These are phyloP conservation scores for Mastomys natalensis DNA, from an alignment of 2,113 vertebrate species.

Conservation along the genomic window DNA sequence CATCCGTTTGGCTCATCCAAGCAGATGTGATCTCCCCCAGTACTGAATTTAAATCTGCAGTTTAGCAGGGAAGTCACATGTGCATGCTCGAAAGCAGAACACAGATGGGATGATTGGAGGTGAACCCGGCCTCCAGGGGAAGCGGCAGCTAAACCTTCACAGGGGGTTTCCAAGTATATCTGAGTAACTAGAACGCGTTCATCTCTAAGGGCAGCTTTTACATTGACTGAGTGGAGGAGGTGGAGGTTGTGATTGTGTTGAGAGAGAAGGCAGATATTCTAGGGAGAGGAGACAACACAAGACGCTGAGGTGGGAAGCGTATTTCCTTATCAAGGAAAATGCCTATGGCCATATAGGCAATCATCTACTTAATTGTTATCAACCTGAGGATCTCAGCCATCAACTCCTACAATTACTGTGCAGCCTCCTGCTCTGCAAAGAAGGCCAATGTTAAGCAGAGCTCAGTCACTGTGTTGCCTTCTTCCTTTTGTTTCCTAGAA, in stretches of 20 bases:
- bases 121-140: no score
- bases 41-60: not conserved
- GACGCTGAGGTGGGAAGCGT: not conserved
- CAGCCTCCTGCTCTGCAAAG: not conserved
- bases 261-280: not conserved
- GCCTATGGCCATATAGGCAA: not conserved
- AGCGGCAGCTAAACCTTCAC: no score
- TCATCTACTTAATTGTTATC: not conserved
- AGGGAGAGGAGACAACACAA: not conserved
- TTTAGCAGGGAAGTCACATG: not conserved
- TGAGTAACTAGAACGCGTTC: not conserved
- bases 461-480: not conserved
- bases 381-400: not conserved
- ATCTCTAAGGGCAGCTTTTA: not conserved
- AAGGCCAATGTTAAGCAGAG: not conserved
- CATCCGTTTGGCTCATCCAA: not conserved
- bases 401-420: not conserved
- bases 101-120: not conserved
- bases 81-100: not conserved
- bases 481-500: conserved; percentile 50
- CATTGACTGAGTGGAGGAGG: rapidly evolving
- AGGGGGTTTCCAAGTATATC: not conserved
- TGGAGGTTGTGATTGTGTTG: no score
- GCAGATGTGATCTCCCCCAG: not conserved
- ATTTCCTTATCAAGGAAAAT: not conserved